phyloP scores from a whole-genome alignment of 1,140 invertebrate species.

The Octopus bimaculoides region DNA sequence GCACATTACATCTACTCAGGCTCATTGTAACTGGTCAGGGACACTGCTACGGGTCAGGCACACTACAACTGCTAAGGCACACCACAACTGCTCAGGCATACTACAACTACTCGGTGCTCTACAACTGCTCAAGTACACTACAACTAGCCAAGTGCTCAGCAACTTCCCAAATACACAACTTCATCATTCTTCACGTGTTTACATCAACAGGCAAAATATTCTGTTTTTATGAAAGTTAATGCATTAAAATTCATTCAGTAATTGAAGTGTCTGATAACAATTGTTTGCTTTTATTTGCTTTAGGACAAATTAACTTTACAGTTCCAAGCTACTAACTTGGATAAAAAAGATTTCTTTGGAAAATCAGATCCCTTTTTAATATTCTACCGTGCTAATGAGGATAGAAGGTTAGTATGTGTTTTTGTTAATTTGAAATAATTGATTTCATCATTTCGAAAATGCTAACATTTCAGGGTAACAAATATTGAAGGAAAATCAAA shows the following conservation, averaged over 20 bases:
- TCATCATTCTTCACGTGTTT: background rate
- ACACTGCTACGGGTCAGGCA: too few relatives aligned
- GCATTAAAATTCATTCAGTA: background rate
- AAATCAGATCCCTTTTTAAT: slow-evolving; percentile 63
- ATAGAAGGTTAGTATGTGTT: slow-evolving; percentile 49
- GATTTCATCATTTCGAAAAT: too few relatives aligned
- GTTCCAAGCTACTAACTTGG: slow-evolving; percentile 58
- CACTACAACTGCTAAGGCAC: too few relatives aligned
- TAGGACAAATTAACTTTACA: slow-evolving; percentile 59
- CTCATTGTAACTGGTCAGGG: too few relatives aligned
- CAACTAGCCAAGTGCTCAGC: too few relatives aligned
- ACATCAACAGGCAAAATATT: background rate
- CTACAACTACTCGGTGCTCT: too few relatives aligned
- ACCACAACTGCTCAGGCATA: too few relatives aligned
- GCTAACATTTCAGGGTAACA: too few relatives aligned
- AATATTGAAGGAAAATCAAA: slow-evolving; percentile 44
- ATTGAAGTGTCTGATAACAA: background rate
- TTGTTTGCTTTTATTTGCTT: slow-evolving; percentile 9
- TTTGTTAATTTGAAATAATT: background rate
- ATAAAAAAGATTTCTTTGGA: slow-evolving; percentile 63
- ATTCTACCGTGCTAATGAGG: slow-evolving; percentile 59
- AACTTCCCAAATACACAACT: too few relatives aligned
- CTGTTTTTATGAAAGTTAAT: background rate
- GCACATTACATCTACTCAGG: too few relatives aligned
- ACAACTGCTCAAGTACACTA: too few relatives aligned